These are phyloP conservation scores for Acanthoscelides obtectus DNA, from an alignment of 2,888 invertebrate species.

Conservation along the genomic window DNA sequence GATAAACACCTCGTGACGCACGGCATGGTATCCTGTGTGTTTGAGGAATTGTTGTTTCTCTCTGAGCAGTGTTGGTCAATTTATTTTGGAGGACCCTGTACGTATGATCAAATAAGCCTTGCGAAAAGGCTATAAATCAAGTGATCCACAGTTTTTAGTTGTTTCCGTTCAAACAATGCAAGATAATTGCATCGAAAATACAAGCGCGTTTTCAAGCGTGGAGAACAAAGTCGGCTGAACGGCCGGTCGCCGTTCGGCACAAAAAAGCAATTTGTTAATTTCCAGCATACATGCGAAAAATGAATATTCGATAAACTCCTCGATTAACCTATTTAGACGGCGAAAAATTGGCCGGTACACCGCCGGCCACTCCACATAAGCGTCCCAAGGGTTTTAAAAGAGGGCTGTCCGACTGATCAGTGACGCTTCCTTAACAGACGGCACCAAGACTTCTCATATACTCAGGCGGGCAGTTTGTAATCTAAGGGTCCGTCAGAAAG, in stretches of 20 bases:
- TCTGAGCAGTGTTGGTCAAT: no score
- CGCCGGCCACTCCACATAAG: background rate
- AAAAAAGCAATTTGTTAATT: conserved; percentile 20
- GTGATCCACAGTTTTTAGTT: background rate
- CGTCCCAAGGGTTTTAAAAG: background rate
- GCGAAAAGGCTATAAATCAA: background rate
- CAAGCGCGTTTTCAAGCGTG: background rate
- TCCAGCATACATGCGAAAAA: conserved; percentile 22
- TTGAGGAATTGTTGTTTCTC: no score
- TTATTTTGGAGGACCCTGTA: no score
- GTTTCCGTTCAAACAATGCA: background rate
- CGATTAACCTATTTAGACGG: conserved; percentile 25
- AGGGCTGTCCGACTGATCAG: no score
- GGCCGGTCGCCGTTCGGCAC: no score
- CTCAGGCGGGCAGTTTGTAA: no score
- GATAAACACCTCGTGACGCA: no score
- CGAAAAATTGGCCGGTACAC: conserved; percentile 17
- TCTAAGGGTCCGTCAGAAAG: no score
- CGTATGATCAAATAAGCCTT: background rate
- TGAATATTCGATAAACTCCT: conserved; percentile 25
- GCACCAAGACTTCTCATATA: no score
- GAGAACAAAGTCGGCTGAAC: conserved; percentile 4
- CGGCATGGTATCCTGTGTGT: no score
- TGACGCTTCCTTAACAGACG: no score
- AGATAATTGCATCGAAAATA: background rate